phyloP scores from a whole-genome alignment of 2,797 vertebrate species.

The Chromobotia macracanthus region DNA sequence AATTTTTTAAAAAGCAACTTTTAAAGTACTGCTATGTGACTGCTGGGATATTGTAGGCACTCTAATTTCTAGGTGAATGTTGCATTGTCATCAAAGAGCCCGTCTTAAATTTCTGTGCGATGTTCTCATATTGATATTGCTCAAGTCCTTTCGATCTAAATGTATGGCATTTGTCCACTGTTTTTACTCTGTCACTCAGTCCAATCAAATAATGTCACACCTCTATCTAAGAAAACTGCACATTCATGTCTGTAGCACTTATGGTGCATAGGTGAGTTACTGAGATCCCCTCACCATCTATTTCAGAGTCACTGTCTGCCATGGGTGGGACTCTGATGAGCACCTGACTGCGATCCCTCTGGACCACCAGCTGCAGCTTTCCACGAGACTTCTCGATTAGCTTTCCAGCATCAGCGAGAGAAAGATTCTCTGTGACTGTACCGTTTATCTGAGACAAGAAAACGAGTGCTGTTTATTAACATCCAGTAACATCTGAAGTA shows the following conservation, averaged over 20 bases:
- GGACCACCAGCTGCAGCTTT: constrained; percentile 91
- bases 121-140: too few relatives aligned
- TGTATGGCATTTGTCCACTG: too few relatives aligned
- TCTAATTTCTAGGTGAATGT: too few relatives aligned
- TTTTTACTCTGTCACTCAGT: too few relatives aligned
- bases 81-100: too few relatives aligned
- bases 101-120: too few relatives aligned
- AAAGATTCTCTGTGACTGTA: constrained; percentile 96
- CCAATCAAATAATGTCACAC: background rate
- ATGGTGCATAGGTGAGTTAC: background rate
- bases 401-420: constrained; percentile 90
- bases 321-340: constrained; percentile 90
- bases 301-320: constrained; percentile 94
- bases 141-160: too few relatives aligned
- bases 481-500: background rate
- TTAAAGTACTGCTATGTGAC: too few relatives aligned
- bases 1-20: too few relatives aligned
- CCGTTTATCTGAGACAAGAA: constrained; percentile 88
- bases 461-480: background rate
- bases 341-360: constrained; percentile 88
- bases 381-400: constrained; percentile 96
- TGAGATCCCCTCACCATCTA: constrained; percentile 84
- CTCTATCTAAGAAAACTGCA: background rate
- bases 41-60: too few relatives aligned
- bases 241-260: too few relatives aligned